Percentiles rank a stretch among this genome's conserved stretches.
Conservation (phyloP, 2,113 vertebrate genomes). For the Chaenogobius annularis region DNA sequence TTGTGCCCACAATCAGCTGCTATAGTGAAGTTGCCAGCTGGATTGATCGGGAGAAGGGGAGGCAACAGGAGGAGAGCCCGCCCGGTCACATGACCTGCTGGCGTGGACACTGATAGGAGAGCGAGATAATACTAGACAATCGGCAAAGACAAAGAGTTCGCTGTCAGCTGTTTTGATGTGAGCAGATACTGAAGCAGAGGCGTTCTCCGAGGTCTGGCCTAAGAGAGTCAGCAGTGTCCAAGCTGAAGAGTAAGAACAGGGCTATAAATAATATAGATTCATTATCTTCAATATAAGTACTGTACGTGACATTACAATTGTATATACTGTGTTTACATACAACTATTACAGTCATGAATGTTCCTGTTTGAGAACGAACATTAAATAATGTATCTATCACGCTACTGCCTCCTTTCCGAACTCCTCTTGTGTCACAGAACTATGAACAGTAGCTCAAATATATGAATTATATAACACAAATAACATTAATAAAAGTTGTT, state of each 20-base stretch:
- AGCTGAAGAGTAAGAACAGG: neutral
- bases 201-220: slow-evolving; percentile 22
- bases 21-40: slow-evolving; percentile 4
- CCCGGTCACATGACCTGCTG: slow-evolving; percentile 37
- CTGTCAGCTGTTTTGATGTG: slow-evolving; percentile 51
- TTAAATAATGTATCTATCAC: too few species aligned
- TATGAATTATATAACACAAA: too few species aligned
- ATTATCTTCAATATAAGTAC: neutral
- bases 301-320: neutral
- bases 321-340: neutral
- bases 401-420: too few species aligned
- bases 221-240: slow-evolving; percentile 14
- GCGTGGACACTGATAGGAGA: slow-evolving; percentile 36
- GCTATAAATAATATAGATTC: neutral
- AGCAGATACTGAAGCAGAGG: slow-evolving; percentile 47
- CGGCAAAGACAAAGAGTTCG: slow-evolving; percentile 47
- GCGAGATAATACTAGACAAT: slow-evolving; percentile 21
- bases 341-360: too few species aligned
- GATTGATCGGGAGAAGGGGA: slow-evolving; percentile 18
- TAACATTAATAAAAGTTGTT: too few species aligned
- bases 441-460: too few species aligned
- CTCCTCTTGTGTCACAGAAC: too few species aligned
- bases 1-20: neutral
- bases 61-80: slow-evolving; percentile 20
- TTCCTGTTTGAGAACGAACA: too few species aligned